Conservation (phyloP, 2,888 invertebrate species). For the Eristalis pertinax region DNA sequence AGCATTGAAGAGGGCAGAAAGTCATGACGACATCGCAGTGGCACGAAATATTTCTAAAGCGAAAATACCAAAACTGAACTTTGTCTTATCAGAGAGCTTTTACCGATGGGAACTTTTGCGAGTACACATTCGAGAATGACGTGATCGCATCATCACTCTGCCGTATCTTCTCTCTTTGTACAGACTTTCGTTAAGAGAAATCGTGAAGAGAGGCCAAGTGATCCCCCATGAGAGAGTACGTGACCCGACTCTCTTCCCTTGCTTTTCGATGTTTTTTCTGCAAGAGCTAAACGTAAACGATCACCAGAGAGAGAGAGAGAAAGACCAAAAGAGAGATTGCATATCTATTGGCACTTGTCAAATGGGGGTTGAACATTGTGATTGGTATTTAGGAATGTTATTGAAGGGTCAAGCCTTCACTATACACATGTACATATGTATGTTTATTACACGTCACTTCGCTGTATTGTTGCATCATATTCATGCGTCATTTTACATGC, state of each 20-base stretch:
- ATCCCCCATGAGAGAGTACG: too few relatives aligned
- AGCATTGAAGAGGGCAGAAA: background rate
- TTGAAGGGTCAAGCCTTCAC: too few relatives aligned
- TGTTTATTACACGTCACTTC: too few relatives aligned
- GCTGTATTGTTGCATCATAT: too few relatives aligned
- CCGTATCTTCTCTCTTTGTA: background rate
- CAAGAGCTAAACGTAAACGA: background rate
- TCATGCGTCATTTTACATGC: too few relatives aligned
- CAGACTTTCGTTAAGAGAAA: background rate
- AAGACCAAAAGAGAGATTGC: too few relatives aligned
- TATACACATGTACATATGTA: too few relatives aligned
- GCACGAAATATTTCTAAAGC: background rate
- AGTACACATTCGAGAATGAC: background rate
- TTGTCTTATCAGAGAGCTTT: constrained; percentile 24
- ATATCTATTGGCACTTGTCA: too few relatives aligned
- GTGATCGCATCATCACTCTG: background rate
- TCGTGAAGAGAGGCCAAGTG: background rate
- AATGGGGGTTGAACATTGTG: too few relatives aligned
- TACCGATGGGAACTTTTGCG: background rate
- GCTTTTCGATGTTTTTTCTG: background rate
- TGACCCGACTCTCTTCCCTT: background rate
- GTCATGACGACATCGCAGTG: constrained; percentile 20
- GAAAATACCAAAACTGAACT: background rate
- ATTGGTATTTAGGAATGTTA: too few relatives aligned
- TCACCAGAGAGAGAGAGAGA: background rate